Base-by-base conservation (phyloP, 2,797 vertebrate species). In the Phaenicophaeus curvirostris region DNA sequence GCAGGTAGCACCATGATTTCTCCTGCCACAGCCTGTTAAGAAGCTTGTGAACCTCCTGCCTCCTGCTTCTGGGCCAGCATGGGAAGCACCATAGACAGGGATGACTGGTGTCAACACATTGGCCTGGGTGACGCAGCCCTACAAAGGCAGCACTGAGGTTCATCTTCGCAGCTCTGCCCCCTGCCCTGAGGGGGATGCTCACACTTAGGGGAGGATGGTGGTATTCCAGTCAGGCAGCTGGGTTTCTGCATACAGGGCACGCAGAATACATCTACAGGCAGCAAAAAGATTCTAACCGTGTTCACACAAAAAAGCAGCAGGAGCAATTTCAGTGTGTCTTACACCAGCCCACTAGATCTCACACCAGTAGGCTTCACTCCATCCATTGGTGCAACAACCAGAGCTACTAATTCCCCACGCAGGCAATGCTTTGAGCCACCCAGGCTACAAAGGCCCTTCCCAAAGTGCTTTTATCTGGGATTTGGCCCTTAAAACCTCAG, bases 1-100 rank as follows among this genome's bases (percentile, higher is more conserved):
- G 0, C 33, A 66, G 53, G 20, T 27, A 37, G 31, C 35, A 23
- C 25, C 0, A 1, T 0, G 2, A 55, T 31, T 87, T 71, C 61
- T 80, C 51, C 68, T 82, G 53, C 46, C 25, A 28, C 0, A 0
- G 9, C 44, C 44, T 59, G 27, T 58, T 85, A 67, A 44, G 68
- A 66, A 28, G 6, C 41, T 63, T 35, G 35, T 67, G 82, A 91
- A 51, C 33, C 31, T 90, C 50, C 39, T 67, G 61, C 9, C 28
- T 77, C 28, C 53, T 39, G 21, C 50, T 91, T 61, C 55, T 85
- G 24, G 58, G 63, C 48, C 57, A 69, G 39, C 42, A 55, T 5
- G n/a, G 77, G 78, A 83, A 69, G 42, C 59, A 33, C 8, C 0
- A 0, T 15, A 24, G 46, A 18, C 58, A 69, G 39, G 48, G 46